Conservation (phyloP, 2,113 vertebrate genomes). For the Nansenia antarctica region DNA sequence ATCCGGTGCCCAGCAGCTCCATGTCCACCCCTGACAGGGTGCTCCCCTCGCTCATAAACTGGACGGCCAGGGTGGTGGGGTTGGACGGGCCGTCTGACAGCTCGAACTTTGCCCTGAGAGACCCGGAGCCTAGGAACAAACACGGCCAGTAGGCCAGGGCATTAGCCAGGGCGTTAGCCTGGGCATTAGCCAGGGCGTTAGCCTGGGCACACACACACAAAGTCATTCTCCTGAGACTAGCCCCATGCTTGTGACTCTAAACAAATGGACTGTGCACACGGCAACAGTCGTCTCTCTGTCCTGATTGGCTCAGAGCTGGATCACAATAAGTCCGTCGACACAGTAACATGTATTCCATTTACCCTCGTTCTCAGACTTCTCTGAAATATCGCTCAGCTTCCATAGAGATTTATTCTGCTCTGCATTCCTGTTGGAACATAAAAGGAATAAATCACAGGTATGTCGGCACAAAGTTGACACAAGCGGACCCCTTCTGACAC, state of each 20-base stretch:
- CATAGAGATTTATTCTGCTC: conserved; percentile 95
- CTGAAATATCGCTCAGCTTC: conserved; percentile 93
- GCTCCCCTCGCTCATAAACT: conserved; percentile 90
- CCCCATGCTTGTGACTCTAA: no score
- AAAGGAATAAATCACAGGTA: no score
- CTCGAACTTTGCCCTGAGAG: conserved; percentile 95
- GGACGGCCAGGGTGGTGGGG: conserved; percentile 91
- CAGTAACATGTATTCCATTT: no score
- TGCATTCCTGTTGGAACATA: conserved; percentile 79
- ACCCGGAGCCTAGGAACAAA: conserved; percentile 95
- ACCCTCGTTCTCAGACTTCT: conserved; percentile 97
- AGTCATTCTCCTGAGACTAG: no score
- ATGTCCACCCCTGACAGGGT: conserved; percentile 92
- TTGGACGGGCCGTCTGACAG: conserved; percentile 89
- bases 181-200: no score
- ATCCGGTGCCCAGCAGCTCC: conserved; percentile 89
- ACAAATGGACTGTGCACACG: no score
- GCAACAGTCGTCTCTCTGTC: no score
- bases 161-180: no score
- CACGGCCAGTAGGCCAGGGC: no score
- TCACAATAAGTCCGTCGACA: no score
- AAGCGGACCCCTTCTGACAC: neutral
- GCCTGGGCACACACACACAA: conserved; percentile 31
- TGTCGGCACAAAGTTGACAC: no score
- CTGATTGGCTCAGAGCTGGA: no score